Conservation (phyloP, 2,113 vertebrate species). For the Desmodus rotundus region DNA sequence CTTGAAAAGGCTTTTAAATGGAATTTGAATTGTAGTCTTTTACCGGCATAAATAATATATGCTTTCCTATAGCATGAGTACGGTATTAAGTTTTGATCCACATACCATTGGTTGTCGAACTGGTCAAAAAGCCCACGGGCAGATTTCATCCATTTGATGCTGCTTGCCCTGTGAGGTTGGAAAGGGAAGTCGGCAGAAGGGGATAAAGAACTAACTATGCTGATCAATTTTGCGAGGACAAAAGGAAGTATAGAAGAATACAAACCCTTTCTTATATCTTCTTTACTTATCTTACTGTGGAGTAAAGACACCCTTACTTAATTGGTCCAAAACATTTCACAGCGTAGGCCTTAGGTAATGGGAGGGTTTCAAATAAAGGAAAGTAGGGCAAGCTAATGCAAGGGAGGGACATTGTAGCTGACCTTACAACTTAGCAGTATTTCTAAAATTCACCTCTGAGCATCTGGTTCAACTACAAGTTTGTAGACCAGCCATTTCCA, state of each 20-base stretch:
- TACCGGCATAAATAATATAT: not conserved
- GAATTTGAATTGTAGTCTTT: conserved; percentile 18
- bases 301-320: not conserved
- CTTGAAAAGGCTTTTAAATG: conserved; percentile 4
- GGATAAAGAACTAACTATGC: not conserved
- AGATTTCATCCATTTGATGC: not conserved
- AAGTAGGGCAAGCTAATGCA: not conserved
- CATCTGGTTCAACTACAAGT: not conserved
- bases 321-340: not conserved
- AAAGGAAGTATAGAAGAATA: not conserved
- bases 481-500: not conserved
- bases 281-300: not conserved
- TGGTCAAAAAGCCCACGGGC: not conserved
- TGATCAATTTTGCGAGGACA: not conserved
- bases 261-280: not conserved
- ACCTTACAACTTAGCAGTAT: not conserved
- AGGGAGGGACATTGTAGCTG: not conserved
- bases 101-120: not conserved
- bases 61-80: not conserved
- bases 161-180: not conserved
- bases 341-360: not conserved
- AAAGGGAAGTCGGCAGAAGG: not conserved
- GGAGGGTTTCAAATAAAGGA: not conserved
- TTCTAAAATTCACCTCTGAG: not conserved
- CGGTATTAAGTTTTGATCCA: not conserved